Evolutionary conservation across 2,888 invertebrate genomes (phyloP).

Genomic region (Acronicta alni): DNA sequence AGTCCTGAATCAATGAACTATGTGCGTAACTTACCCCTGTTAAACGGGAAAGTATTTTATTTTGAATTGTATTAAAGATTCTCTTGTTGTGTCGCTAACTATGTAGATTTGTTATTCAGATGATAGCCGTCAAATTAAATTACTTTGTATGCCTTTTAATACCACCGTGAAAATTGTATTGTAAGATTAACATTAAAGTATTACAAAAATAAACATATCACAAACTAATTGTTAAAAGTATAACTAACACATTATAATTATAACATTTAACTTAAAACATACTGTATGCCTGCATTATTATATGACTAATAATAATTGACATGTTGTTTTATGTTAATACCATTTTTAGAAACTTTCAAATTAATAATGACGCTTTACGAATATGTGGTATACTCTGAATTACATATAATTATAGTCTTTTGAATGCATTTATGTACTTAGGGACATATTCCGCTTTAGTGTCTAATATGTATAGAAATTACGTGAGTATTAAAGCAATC

Average conservation of each 20-base stretch:
- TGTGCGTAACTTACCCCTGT: background rate
- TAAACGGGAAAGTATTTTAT: background rate
- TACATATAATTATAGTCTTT: background rate
- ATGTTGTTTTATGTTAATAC: constrained; percentile 20
- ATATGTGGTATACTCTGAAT: constrained; percentile 1
- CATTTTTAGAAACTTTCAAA: constrained; percentile 1
- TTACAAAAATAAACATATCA: constrained; percentile 65
- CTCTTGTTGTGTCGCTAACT: constrained; percentile 5
- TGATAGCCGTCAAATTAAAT: constrained; percentile 46
- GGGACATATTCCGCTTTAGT: background rate
- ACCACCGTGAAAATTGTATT: constrained; percentile 59
- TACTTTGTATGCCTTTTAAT: constrained; percentile 52
- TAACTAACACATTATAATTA: constrained; percentile 46
- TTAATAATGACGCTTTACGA: constrained; percentile 3
- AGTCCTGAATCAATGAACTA: background rate
- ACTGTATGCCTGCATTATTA: constrained; percentile 50
- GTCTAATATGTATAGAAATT: constrained; percentile 2
- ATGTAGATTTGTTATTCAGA: constrained; percentile 18
- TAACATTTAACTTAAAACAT: constrained; percentile 47
- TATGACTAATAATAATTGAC: constrained; percentile 14
- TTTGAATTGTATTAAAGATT: background rate
- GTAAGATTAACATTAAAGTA: constrained; percentile 56
- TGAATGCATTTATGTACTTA: background rate
- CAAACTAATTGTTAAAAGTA: constrained; percentile 57
- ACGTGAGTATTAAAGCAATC: constrained; percentile 6